phyloP scores from a whole-genome alignment of 2,888 invertebrate species.

The Eumacrocentrus americanus region DNA sequence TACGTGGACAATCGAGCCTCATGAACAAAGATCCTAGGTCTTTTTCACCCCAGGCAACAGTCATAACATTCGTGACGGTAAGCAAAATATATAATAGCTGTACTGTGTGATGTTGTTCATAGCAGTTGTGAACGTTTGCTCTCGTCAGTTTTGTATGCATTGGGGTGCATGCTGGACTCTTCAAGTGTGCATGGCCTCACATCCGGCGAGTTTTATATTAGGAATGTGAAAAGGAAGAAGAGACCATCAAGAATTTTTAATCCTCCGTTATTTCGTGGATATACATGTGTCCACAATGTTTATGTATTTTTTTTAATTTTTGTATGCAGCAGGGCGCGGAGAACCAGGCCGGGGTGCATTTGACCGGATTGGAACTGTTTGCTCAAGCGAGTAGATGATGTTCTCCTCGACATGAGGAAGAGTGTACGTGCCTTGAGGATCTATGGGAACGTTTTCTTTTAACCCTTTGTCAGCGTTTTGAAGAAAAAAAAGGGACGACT shows the following conservation, averaged over 20 bases:
- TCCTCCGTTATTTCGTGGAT: too few species aligned
- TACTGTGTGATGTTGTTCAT: not conserved
- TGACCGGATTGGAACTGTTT: conserved; percentile 18
- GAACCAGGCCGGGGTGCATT: not conserved
- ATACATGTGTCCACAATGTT: not conserved
- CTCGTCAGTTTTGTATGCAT: conserved; percentile 1
- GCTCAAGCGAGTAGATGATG: conserved; percentile 15
- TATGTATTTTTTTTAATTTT: conserved; percentile 8
- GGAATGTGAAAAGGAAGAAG: too few species aligned
- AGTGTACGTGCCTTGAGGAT: not conserved
- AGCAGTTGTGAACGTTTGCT: not conserved
- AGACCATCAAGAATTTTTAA: too few species aligned
- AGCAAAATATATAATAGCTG: not conserved
- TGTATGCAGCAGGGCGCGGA: not conserved
- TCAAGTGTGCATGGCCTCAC: not conserved
- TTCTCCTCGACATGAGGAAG: not conserved
- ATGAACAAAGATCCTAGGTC: too few species aligned
- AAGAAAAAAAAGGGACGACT: not conserved
- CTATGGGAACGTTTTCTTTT: not conserved
- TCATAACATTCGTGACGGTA: conserved; percentile 11
- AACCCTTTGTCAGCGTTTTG: not conserved
- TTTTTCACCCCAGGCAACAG: not conserved
- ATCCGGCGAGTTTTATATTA: not conserved
- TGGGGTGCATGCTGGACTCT: conserved; percentile 2
- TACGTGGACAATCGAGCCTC: not conserved